These are phyloP conservation scores for Paralvinella palmiformis DNA, from an alignment of 1,140 invertebrate genomes.

Conservation along the genomic window DNA sequence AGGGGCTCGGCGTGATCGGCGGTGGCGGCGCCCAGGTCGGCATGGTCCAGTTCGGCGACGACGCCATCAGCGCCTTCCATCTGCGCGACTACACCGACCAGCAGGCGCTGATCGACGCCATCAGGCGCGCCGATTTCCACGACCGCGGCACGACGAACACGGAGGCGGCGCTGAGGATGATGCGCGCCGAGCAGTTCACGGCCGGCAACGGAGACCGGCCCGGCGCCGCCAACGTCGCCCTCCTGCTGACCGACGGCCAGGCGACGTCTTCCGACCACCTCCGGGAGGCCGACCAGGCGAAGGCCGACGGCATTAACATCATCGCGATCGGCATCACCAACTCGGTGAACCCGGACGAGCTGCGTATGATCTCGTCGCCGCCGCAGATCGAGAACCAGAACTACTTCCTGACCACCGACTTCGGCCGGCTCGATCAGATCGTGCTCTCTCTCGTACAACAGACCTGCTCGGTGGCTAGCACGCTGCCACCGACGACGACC, in stretches of 20 bases:
- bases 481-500: too few species aligned
- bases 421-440: not conserved
- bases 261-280: not conserved
- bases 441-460: not conserved
- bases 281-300: not conserved
- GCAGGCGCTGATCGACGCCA: constrained; percentile 6
- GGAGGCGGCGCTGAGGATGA: not conserved
- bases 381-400: constrained; percentile 12
- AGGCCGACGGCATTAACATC: not conserved
- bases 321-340: not conserved
- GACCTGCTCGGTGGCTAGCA: not conserved
- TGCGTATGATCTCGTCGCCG: constrained; percentile 13
- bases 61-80: constrained; percentile 7
- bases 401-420: constrained; percentile 7
- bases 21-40: not conserved
- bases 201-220: constrained; percentile 4
- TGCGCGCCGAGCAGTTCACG: constrained; percentile 12
- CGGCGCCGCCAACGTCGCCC: not conserved
- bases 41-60: constrained; percentile 7
- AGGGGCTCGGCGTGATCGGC: not conserved
- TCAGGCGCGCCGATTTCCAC: not conserved
- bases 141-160: not conserved
- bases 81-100: constrained; percentile 10
- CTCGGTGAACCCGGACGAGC: constrained; percentile 8
- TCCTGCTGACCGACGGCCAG: constrained; percentile 5